phyloP scores from a whole-genome alignment of 2,113 vertebrate genomes.

The Micromys minutus region DNA sequence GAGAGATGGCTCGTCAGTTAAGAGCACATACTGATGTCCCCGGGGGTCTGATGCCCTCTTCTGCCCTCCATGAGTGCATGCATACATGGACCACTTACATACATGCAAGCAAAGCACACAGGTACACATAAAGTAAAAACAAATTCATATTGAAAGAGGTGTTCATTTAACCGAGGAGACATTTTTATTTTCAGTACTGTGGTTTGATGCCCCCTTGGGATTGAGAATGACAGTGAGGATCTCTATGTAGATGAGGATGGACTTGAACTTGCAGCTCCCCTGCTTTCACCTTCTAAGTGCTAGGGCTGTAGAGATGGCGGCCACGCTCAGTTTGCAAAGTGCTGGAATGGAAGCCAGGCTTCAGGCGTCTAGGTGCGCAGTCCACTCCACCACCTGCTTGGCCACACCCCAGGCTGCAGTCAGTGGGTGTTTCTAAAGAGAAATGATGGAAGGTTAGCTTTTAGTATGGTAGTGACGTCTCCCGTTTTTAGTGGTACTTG shows the following conservation, averaged over 20 bases:
- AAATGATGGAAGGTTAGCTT: not conserved
- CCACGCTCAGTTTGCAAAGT: not conserved
- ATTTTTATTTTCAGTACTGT: slow-evolving; percentile 9
- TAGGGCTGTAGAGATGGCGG: not conserved
- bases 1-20: not conserved
- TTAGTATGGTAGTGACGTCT: not conserved
- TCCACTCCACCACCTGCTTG: not conserved
- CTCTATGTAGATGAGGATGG: not conserved
- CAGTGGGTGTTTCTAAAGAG: not conserved
- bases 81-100: not conserved
- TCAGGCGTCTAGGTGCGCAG: not conserved
- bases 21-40: not conserved
- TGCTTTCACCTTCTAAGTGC: not conserved
- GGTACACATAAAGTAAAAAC: not conserved
- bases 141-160: slow-evolving; percentile 8
- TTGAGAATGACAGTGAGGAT: slow-evolving; percentile 16
- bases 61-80: not conserved
- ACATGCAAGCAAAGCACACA: not conserved
- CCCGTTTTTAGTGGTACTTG: not conserved
- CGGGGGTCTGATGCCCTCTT: not conserved
- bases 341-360: not conserved
- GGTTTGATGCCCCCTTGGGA: not conserved
- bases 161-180: not conserved
- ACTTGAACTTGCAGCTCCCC: not conserved
- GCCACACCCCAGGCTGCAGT: not conserved